phyloP scores from a whole-genome alignment of 2,888 invertebrate genomes.

The Hoplodrina ambigua region DNA sequence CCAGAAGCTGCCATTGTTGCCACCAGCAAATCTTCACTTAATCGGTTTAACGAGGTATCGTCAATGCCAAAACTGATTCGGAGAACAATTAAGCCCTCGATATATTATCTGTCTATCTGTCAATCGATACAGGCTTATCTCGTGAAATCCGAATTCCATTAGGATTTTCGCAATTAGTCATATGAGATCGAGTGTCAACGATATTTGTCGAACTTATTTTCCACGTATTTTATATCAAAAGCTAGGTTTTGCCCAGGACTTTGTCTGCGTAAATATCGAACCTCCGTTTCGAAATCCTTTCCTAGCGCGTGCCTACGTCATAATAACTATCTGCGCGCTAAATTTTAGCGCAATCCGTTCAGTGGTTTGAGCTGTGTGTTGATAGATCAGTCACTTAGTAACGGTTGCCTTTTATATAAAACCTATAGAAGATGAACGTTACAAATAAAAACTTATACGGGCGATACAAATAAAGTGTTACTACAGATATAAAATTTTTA shows the following conservation, averaged over 20 bases:
- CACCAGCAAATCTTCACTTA: conserved; percentile 33
- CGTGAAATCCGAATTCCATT: conserved; percentile 45
- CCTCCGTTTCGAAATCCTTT: no score
- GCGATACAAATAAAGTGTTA: conserved; percentile 17
- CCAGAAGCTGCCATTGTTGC: conserved; percentile 28
- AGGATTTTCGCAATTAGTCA: conserved; percentile 36
- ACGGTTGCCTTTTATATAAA: no score
- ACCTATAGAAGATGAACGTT: background rate
- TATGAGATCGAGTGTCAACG: conserved; percentile 29
- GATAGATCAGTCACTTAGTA: no score
- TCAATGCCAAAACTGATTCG: conserved; percentile 25
- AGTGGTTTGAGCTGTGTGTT: no score
- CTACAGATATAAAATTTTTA: conserved; percentile 13
- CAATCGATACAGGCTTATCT: conserved; percentile 48
- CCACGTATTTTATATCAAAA: background rate
- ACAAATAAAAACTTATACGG: background rate
- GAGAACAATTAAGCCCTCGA: conserved; percentile 25
- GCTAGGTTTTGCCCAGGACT: no score
- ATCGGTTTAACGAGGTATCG: conserved; percentile 43
- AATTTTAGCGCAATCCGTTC: no score
- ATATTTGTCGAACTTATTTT: conserved; percentile 15
- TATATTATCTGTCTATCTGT: conserved; percentile 39
- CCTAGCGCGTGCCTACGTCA: no score
- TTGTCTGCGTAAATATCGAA: no score
- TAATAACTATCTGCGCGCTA: no score